These are phyloP conservation scores for Psephotus haematonotus DNA, from an alignment of 2,113 vertebrate species.

Conservation along the genomic window DNA sequence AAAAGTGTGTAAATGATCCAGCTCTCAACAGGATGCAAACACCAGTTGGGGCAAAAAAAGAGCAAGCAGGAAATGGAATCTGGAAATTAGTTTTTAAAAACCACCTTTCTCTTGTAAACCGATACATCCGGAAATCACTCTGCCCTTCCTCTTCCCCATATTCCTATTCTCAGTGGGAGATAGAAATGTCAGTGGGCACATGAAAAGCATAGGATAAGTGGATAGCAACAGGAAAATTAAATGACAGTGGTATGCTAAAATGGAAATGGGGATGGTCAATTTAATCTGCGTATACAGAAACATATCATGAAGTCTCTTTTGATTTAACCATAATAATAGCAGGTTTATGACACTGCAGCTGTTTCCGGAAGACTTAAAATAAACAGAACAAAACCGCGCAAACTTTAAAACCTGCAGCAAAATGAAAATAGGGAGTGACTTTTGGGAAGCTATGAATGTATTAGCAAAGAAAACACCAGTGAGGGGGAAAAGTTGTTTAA, in stretches of 20 bases:
- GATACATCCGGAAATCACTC: neutral
- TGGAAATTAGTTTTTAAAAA: neutral
- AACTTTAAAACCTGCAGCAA: neutral
- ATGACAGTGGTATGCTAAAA: neutral
- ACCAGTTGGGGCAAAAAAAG: fast-evolving
- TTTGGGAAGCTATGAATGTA: neutral
- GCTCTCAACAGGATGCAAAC: neutral
- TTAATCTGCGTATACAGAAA: neutral
- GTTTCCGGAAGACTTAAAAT: neutral
- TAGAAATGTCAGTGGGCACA: neutral
- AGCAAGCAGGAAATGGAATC: neutral
- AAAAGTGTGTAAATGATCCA: neutral
- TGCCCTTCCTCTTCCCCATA: neutral
- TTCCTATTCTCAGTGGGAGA: neutral
- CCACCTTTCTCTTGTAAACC: neutral
- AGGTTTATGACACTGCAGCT: neutral
- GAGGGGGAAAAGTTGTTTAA: neutral
- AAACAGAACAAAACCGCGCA: neutral
- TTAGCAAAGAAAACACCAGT: neutral
- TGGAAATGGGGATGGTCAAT: neutral
- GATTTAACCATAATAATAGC: neutral
- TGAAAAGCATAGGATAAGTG: neutral
- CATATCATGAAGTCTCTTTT: neutral
- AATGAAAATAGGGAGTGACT: neutral
- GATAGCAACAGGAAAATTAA: neutral